Percentiles rank a stretch among this genome's conserved stretches.
These are phyloP conservation scores for Malacoctenus gilli DNA, from an alignment of 2,797 vertebrate genomes.

Conservation along the genomic window DNA sequence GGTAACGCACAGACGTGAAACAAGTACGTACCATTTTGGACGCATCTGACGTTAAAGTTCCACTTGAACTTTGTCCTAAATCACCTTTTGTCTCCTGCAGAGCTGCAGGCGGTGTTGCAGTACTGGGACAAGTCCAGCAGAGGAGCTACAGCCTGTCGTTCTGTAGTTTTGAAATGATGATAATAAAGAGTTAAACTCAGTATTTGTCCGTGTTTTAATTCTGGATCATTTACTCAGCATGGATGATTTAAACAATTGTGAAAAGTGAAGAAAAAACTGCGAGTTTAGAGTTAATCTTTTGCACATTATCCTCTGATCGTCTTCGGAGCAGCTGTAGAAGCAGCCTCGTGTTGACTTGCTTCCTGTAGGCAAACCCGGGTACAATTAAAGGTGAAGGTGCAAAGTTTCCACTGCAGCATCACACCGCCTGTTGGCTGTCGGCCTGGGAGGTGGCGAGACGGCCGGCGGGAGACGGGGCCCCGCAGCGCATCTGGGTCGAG, in stretches of 20 bases:
- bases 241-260: too few species aligned
- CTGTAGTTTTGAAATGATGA: too few species aligned
- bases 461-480: slow-evolving; percentile 8
- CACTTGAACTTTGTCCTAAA: too few species aligned
- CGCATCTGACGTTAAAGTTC: too few species aligned
- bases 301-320: not conserved
- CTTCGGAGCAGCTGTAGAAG: slow-evolving; percentile 3
- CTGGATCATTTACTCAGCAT: too few species aligned
- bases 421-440: slow-evolving; percentile 61
- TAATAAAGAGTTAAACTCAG: too few species aligned
- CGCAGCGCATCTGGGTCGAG: slow-evolving; percentile 31
- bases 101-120: slow-evolving; percentile 27
- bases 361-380: slow-evolving; percentile 30
- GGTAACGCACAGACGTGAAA: not conserved
- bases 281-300: too few species aligned
- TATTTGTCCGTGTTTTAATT: too few species aligned
- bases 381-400: slow-evolving; percentile 63
- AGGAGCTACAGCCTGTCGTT: slow-evolving; percentile 28
- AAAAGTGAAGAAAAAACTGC: too few species aligned
- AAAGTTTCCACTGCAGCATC: slow-evolving; percentile 64
- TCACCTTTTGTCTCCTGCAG: slow-evolving; percentile 11
- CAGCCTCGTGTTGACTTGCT: not conserved
- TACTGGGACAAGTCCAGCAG: slow-evolving; percentile 45
- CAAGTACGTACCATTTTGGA: not conserved
- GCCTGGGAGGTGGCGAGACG: slow-evolving; percentile 61